phyloP scores from a whole-genome alignment of 2,888 invertebrate genomes.

The Cephus pulcher region DNA sequence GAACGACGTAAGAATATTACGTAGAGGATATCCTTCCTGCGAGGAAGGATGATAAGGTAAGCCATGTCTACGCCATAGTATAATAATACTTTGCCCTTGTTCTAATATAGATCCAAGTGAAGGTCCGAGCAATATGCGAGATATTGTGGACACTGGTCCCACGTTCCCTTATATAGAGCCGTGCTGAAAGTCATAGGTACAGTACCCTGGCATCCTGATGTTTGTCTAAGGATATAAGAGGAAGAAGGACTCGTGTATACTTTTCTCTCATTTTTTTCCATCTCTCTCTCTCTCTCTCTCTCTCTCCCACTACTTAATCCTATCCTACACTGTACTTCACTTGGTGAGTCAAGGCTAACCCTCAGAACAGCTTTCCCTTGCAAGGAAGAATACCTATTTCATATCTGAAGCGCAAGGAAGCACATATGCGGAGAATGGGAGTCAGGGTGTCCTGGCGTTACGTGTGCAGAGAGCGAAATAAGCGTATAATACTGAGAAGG shows the following conservation, averaged over 20 bases:
- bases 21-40: neutral
- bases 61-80: neutral
- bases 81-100: neutral
- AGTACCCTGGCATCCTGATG: conserved; percentile 24
- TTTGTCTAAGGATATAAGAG: conserved; percentile 19
- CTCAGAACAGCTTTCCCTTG: neutral
- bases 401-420: neutral
- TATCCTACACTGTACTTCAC: neutral
- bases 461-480: conserved; percentile 57
- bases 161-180: conserved; percentile 19
- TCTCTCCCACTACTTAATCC: neutral
- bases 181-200: conserved; percentile 32
- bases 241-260: neutral
- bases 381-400: neutral
- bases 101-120: conserved; percentile 13
- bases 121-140: conserved; percentile 20
- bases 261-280: neutral
- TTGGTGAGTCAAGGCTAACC: neutral
- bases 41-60: neutral
- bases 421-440: conserved; percentile 36
- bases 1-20: neutral
- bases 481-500: conserved; percentile 41
- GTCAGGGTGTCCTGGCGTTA: conserved; percentile 34
- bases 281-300: neutral
- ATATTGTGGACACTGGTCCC: conserved; percentile 22